Evolutionary conservation across 2,113 vertebrate species (phyloP).

Genomic region (Hippocampus abdominalis): DNA sequence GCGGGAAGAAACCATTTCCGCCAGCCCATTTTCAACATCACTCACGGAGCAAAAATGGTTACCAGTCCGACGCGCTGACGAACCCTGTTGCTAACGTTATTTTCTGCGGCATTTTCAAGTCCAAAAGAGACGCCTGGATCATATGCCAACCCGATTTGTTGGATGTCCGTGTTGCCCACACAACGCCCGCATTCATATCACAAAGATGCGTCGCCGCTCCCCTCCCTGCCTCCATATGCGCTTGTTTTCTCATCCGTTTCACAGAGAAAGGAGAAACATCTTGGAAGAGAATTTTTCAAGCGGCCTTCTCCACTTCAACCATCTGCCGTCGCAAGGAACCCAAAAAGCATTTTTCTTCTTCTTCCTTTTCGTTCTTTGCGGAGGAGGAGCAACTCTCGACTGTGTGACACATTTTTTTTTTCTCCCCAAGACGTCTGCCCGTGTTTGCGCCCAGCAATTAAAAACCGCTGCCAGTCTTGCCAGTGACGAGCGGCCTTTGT

Average conservation of each 20-base stretch:
- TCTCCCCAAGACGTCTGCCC: constrained; percentile 18
- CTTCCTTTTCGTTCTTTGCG: constrained; percentile 10
- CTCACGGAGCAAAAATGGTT: too few species aligned
- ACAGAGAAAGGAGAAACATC: constrained; percentile 54
- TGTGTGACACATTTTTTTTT: constrained; percentile 18
- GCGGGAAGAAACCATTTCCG: too few species aligned
- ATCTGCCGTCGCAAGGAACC: constrained; percentile 55
- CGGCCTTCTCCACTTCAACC: constrained; percentile 41
- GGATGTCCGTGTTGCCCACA: constrained; percentile 19
- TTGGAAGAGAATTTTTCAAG: constrained; percentile 50
- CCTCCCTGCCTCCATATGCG: constrained; percentile 43
- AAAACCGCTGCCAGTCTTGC: constrained; percentile 8
- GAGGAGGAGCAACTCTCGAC: constrained; percentile 19
- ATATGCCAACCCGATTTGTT: constrained; percentile 8
- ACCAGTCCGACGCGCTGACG: neutral
- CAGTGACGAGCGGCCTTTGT: constrained; percentile 11
- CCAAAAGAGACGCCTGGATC: neutral
- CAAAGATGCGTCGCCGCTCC: constrained; percentile 26
- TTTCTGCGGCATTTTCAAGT: constrained; percentile 10
- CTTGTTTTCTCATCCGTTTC: constrained; percentile 58
- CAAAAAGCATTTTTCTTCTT: constrained; percentile 11
- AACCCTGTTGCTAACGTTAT: neutral
- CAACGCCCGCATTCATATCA: constrained; percentile 15
- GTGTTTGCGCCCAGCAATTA: constrained; percentile 14
- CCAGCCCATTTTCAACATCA: too few species aligned